Conservation (phyloP, 2,113 vertebrate genomes). For the Dinomys branickii region DNA sequence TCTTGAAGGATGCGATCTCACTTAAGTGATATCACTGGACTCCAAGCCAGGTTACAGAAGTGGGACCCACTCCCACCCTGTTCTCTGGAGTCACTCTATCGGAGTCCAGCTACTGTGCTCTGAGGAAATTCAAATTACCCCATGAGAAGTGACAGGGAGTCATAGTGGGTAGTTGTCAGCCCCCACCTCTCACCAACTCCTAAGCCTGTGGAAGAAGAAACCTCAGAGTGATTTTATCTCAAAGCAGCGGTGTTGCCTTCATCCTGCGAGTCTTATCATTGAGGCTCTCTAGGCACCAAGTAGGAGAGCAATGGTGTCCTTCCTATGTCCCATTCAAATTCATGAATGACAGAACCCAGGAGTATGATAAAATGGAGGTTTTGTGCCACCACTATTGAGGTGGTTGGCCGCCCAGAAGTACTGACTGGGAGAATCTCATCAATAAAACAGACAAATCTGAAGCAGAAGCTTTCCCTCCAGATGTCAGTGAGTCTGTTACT, state of each 20-base stretch:
- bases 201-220: neutral
- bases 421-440: neutral
- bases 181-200: neutral
- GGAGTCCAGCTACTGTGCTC: neutral
- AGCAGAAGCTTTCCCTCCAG: neutral
- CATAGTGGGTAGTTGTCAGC: neutral
- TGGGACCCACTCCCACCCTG: neutral
- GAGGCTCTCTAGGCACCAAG: neutral
- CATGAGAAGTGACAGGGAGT: neutral
- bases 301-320: neutral
- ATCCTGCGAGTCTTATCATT: neutral
- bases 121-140: neutral
- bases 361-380: neutral
- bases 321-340: neutral
- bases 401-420: neutral
- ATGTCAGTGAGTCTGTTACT: slow-evolving; percentile 3
- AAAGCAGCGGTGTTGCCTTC: neutral
- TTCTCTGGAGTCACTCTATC: neutral
- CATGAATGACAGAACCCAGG: neutral
- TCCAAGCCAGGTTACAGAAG: slow-evolving; percentile 2
- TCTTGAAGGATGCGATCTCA: neutral
- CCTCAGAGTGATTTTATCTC: neutral
- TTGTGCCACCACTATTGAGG: neutral
- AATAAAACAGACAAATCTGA: neutral
- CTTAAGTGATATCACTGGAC: neutral